Conservation (phyloP, 2,113 vertebrate species). For the Promerops cafer region DNA sequence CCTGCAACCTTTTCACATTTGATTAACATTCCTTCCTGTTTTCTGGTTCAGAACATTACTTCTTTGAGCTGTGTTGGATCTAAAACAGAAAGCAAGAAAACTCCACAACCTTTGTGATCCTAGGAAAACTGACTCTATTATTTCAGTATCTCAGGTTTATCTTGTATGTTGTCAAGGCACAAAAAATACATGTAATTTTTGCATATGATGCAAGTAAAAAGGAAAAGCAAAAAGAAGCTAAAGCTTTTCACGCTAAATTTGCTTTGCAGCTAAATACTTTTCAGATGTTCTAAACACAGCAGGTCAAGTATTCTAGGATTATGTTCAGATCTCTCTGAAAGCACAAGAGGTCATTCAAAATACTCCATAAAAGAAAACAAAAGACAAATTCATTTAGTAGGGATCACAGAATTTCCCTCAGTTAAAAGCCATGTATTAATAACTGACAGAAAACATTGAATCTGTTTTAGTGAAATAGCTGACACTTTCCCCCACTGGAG, state of each 20-base stretch:
- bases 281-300: not conserved
- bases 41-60: constrained; percentile 21
- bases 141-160: not conserved
- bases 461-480: not conserved
- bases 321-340: not conserved
- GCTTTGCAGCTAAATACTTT: not conserved
- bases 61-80: not conserved
- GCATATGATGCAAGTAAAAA: not conserved
- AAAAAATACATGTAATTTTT: not conserved
- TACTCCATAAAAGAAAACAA: constrained; percentile 6
- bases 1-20: constrained; percentile 47
- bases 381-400: not conserved
- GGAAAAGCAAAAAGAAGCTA: not conserved
- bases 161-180: not conserved
- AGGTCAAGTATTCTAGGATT: not conserved
- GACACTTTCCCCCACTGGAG: not conserved
- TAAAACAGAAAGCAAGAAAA: not conserved
- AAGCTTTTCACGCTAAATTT: not conserved
- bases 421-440: not conserved
- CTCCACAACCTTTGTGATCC: not conserved
- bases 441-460: not conserved
- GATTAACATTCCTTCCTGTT: constrained; percentile 50
- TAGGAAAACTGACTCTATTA: not conserved
- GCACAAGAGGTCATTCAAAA: not conserved
- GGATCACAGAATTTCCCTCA: not conserved